These are phyloP conservation scores for Platysteira castanea DNA, from an alignment of 2,113 vertebrate genomes.

Conservation along the genomic window DNA sequence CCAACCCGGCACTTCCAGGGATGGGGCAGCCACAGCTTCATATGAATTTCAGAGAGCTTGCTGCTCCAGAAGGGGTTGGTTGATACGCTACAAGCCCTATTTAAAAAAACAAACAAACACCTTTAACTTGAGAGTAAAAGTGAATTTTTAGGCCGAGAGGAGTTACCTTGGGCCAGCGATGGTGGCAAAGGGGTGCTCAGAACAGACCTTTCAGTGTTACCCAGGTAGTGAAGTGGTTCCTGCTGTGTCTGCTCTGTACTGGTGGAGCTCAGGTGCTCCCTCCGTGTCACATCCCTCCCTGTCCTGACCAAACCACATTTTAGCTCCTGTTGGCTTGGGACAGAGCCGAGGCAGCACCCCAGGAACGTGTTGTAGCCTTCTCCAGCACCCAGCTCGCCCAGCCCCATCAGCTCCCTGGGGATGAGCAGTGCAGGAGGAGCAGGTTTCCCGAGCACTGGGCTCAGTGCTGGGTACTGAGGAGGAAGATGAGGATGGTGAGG, in stretches of 20 bases:
- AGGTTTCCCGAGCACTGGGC: not conserved
- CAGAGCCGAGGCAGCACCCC: not conserved
- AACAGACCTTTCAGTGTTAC: not conserved
- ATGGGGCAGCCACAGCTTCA: not conserved
- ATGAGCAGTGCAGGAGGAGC: not conserved
- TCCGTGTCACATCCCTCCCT: not conserved
- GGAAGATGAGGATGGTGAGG: not conserved
- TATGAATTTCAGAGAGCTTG: not conserved
- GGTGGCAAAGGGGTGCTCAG: not conserved
- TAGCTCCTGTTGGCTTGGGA: not conserved
- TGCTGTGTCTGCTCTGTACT: not conserved
- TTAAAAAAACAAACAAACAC: not conserved
- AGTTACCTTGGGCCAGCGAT: not conserved
- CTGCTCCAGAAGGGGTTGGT: not conserved
- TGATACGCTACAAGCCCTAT: not conserved
- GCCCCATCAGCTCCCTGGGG: not conserved
- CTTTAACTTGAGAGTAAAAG: not conserved
- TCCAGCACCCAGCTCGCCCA: not conserved
- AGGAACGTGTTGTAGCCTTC: accelerated
- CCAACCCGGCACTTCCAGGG: not conserved
- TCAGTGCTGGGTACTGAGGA: not conserved
- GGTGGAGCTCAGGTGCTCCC: not conserved
- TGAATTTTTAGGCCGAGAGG: not conserved
- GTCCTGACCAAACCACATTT: not conserved
- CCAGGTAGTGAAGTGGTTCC: not conserved